A percentile compares a stretch with the other conserved stretches of the same genome.
These are phyloP conservation scores for Seriola rivoliana DNA, from an alignment of 2,113 vertebrate genomes.

Conservation along the genomic window DNA sequence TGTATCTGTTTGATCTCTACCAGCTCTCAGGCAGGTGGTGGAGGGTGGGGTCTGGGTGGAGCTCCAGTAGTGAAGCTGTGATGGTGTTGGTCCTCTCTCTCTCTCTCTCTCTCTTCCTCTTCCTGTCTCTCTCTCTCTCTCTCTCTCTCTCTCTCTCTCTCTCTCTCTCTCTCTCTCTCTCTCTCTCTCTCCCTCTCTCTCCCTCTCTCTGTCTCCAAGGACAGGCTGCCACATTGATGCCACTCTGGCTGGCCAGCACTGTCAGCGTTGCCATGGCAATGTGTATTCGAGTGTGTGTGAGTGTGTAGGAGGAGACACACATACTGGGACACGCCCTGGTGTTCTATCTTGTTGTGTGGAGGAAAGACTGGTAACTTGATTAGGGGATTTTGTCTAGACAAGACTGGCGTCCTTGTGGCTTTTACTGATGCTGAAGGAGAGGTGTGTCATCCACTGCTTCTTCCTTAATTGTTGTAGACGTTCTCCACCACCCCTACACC, in stretches of 20 bases:
- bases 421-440: conserved; percentile 58
- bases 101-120: not conserved
- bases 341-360: conserved; percentile 48
- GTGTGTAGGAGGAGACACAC: conserved; percentile 18
- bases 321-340: conserved; percentile 59
- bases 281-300: conserved; percentile 33
- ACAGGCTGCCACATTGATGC: conserved; percentile 64
- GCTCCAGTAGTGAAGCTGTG: not conserved
- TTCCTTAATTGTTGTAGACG: conserved; percentile 24
- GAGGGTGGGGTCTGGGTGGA: conserved; percentile 11
- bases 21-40: not conserved
- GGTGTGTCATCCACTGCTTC: conserved; percentile 39
- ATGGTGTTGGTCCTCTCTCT: not conserved
- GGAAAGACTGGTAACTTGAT: conserved; percentile 69
- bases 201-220: conserved; percentile 34
- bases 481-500: no score
- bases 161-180: not conserved
- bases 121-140: not conserved
- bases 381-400: conserved; percentile 75
- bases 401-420: conserved; percentile 68
- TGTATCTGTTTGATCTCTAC: not conserved
- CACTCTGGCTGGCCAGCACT: conserved; percentile 51
- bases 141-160: no score
- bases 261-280: conserved; percentile 71
- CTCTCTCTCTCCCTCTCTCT: not conserved